A percentile compares a stretch with the other conserved stretches of the same genome.
These are phyloP conservation scores for Adelphocoris suturalis DNA, from an alignment of 2,888 invertebrate genomes.

Conservation along the genomic window DNA sequence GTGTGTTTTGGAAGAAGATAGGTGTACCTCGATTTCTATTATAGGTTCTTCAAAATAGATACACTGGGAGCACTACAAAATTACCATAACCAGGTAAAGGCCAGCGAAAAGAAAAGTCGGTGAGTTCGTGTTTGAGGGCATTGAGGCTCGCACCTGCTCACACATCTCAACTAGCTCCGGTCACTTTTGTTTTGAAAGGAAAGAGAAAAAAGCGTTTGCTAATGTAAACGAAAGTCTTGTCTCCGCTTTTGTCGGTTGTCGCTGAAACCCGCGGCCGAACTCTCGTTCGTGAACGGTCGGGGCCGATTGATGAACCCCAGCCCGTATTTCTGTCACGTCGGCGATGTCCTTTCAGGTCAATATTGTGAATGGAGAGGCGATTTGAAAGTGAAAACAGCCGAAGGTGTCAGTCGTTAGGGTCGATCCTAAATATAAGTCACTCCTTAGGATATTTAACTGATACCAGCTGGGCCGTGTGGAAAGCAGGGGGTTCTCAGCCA, in stretches of 20 bases:
- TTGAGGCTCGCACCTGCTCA: not conserved
- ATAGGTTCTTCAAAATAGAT: too few relatives aligned
- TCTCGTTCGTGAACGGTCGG: not conserved
- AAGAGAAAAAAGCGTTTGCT: conserved; percentile 17
- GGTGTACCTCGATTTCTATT: too few relatives aligned
- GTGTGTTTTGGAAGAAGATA: too few relatives aligned
- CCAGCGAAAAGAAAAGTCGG: conserved; percentile 8
- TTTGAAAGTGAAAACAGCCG: not conserved
- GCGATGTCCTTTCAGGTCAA: not conserved
- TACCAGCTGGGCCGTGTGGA: too few relatives aligned
- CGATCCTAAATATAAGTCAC: too few relatives aligned
- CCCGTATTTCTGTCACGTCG: not conserved
- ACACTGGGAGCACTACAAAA: not conserved
- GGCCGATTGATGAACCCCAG: not conserved
- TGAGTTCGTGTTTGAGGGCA: not conserved
- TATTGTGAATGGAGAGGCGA: not conserved
- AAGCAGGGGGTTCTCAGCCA: too few relatives aligned
- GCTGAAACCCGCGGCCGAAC: not conserved
- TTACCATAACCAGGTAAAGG: not conserved
- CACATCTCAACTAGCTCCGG: not conserved
- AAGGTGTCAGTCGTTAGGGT: too few relatives aligned
- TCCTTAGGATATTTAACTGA: too few relatives aligned
- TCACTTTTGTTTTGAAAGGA: not conserved
- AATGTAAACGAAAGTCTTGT: conserved; percentile 46
- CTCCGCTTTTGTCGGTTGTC: not conserved